Evolutionary conservation across 2,888 invertebrate genomes (phyloP).

Genomic region (Hypolimnas misippus): DNA sequence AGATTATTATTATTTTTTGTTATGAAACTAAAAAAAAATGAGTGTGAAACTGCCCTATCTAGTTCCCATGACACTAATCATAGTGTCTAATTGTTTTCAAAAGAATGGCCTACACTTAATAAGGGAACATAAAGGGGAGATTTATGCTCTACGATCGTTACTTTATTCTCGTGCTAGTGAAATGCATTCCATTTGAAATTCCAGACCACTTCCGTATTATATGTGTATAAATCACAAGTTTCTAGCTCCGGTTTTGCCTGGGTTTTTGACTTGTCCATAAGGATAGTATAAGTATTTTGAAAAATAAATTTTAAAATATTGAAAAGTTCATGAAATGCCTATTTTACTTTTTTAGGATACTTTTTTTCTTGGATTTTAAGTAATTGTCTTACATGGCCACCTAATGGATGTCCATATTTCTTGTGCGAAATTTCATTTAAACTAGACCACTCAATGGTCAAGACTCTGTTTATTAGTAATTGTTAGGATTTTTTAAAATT

Average conservation of each 20-base stretch:
- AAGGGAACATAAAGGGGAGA: constrained; percentile 6
- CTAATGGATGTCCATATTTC: too few species aligned
- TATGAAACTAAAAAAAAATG: neutral
- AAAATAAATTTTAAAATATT: neutral
- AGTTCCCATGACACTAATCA: constrained; percentile 18
- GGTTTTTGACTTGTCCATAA: neutral
- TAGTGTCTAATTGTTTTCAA: constrained; percentile 19
- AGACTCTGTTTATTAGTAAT: too few species aligned
- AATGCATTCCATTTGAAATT: constrained; percentile 11
- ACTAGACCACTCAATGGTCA: too few species aligned
- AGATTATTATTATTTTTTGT: too few species aligned
- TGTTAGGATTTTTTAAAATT: too few species aligned
- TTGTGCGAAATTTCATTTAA: too few species aligned
- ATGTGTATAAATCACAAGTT: constrained; percentile 5
- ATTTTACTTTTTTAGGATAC: too few species aligned
- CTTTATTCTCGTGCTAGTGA: constrained; percentile 8
- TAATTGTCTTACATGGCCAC: too few species aligned
- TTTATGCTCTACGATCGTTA: constrained; percentile 3
- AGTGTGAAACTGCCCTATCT: neutral
- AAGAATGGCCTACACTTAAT: constrained; percentile 10
- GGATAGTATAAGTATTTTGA: neutral
- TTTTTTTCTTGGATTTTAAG: too few species aligned
- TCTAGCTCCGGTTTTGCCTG: neutral
- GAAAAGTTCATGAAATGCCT: too few species aligned
- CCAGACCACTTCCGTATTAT: neutral